phyloP scores from a whole-genome alignment of 1,140 invertebrate genomes.

The Heliconius himera region DNA sequence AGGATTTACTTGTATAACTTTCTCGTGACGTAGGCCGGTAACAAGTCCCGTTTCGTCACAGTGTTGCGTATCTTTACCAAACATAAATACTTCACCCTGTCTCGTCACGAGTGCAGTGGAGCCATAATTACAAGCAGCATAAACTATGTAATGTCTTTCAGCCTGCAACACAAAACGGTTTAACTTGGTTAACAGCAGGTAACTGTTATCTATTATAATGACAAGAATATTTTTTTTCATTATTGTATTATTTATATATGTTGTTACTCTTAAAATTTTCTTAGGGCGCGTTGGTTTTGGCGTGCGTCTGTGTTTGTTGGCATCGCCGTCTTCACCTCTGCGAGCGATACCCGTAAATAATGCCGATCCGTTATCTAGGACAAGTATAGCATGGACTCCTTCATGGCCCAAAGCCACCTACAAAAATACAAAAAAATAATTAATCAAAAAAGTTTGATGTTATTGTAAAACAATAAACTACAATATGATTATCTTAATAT shows the following conservation, averaged over 20 bases:
- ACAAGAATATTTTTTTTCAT: background rate
- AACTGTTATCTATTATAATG: background rate
- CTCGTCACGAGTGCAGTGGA: conserved; percentile 95
- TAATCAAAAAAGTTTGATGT: background rate
- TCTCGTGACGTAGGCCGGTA: conserved; percentile 89
- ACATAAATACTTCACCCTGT: conserved; percentile 94
- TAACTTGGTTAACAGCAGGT: background rate
- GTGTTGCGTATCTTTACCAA: conserved; percentile 96
- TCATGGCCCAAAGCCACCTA: conserved; percentile 96
- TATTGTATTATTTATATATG: background rate
- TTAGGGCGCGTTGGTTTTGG: conserved; percentile 96
- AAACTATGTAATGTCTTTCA: conserved; percentile 91
- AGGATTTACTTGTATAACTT: conserved; percentile 83
- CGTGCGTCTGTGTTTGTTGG: conserved; percentile 91
- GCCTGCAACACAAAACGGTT: conserved; percentile 48
- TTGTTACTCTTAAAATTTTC: conserved; percentile 91
- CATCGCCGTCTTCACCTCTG: conserved; percentile 97
- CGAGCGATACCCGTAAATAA: conserved; percentile 93
- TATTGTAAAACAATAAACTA: background rate
- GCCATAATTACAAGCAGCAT: conserved; percentile 96
- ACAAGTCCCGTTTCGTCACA: conserved; percentile 89
- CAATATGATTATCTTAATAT: background rate
- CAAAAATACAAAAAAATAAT: conserved; percentile 34
- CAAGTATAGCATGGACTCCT: conserved; percentile 93
- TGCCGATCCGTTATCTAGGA: conserved; percentile 94